phyloP scores from a whole-genome alignment of 2,888 invertebrate genomes.

The Bugulina stolonifera region DNA sequence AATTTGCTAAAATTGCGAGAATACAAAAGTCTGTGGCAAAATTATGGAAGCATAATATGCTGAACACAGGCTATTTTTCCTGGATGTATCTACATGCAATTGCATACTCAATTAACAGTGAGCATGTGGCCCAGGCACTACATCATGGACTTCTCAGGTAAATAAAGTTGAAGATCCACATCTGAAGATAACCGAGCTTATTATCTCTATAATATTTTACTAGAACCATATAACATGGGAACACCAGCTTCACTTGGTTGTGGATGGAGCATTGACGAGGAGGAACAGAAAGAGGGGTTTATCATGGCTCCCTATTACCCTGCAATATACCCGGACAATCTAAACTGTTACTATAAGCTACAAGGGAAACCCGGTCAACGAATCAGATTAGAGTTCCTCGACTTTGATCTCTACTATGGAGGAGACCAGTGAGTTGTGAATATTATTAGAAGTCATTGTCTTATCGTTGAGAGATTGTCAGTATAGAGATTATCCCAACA shows the following conservation, averaged over 20 bases:
- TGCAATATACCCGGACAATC: slow-evolving; percentile 94
- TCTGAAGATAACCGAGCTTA: background rate
- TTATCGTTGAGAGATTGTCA: too few species aligned
- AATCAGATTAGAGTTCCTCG: slow-evolving; percentile 89
- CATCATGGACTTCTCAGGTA: too few species aligned
- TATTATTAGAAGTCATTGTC: too few species aligned
- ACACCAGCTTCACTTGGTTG: slow-evolving; percentile 80
- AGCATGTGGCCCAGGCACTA: too few species aligned
- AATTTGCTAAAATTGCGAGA: too few species aligned
- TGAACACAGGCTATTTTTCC: too few species aligned
- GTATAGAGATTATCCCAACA: too few species aligned
- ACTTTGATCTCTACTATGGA: slow-evolving; percentile 97
- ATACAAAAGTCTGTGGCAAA: too few species aligned
- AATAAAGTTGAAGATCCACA: too few species aligned
- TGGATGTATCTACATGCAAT: too few species aligned
- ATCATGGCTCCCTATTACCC: slow-evolving; percentile 97
- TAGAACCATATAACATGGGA: slow-evolving; percentile 78
- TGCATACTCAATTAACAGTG: too few species aligned
- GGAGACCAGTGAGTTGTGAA: slow-evolving; percentile 83
- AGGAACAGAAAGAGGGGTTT: slow-evolving; percentile 68
- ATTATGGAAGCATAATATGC: too few species aligned
- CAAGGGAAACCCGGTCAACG: slow-evolving; percentile 82
- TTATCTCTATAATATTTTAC: slow-evolving; percentile 38
- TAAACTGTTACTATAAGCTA: slow-evolving; percentile 75
- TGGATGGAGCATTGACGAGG: slow-evolving; percentile 71